Evolutionary conservation across 2,113 vertebrate species (phyloP).

Genomic region (Calidris pugnax): DNA sequence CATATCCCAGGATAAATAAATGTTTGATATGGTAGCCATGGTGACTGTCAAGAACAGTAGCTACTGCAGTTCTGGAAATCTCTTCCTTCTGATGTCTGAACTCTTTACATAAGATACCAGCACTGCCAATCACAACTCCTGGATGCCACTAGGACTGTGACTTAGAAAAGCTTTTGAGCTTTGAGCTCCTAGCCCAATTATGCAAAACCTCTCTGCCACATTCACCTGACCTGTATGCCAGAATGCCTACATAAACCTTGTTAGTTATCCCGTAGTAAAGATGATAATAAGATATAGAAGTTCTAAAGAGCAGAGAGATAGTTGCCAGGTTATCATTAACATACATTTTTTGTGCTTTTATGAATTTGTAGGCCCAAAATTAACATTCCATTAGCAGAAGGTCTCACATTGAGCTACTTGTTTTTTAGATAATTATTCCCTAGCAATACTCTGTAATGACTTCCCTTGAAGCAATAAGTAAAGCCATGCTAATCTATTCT

Average conservation of each 20-base stretch:
- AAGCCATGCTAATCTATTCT: constrained; percentile 45
- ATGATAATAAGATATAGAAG: background rate
- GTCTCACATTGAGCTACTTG: background rate
- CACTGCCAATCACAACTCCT: background rate
- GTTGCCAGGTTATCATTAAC: background rate
- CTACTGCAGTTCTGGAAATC: background rate
- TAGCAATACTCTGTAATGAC: constrained; percentile 68
- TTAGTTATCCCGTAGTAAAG: background rate
- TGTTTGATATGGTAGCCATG: background rate
- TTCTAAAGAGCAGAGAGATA: background rate
- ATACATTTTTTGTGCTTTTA: background rate
- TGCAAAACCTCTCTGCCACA: background rate
- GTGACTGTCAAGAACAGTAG: background rate
- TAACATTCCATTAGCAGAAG: background rate
- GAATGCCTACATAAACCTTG: background rate
- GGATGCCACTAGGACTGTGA: background rate
- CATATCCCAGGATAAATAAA: background rate
- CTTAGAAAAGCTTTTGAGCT: background rate
- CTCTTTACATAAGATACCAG: background rate
- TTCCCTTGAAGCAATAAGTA: constrained; percentile 71
- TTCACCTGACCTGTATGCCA: background rate
- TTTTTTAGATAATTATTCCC: constrained; percentile 29
- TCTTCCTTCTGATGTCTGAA: background rate
- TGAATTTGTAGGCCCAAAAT: background rate
- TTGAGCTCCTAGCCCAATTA: background rate